Conservation (phyloP, 2,888 invertebrate genomes). For the Lasius fuliginosus region DNA sequence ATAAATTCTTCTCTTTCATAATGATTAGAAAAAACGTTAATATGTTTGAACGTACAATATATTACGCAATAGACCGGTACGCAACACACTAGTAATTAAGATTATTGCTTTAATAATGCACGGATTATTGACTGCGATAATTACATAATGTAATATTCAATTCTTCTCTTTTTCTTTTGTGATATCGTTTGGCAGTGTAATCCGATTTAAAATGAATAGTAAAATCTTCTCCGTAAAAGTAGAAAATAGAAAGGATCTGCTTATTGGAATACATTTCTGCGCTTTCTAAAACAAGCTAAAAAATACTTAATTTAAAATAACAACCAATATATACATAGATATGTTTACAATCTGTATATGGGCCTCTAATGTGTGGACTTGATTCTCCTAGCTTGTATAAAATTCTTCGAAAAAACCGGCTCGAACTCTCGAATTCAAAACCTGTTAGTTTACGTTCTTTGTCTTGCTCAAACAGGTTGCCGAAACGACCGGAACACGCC, state of each 20-base stretch:
- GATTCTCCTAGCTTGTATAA: not conserved
- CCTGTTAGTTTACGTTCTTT: conserved; percentile 45
- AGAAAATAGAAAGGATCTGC: not conserved
- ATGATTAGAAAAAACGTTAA: conserved; percentile 13
- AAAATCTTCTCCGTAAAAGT: not conserved
- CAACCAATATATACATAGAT: not conserved
- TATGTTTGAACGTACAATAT: not conserved
- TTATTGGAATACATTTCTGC: not conserved
- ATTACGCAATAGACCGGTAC: conserved; percentile 1
- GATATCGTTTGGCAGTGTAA: not conserved
- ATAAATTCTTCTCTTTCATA: conserved; percentile 5
- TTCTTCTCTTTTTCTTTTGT: not conserved
- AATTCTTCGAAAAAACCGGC: conserved; percentile 27
- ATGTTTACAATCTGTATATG: not conserved
- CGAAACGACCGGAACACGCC: conserved; percentile 20
- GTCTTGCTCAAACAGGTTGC: conserved; percentile 38
- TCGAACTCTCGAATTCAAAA: conserved; percentile 26
- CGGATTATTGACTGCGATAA: not conserved
- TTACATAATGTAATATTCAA: not conserved
- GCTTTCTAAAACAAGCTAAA: not conserved
- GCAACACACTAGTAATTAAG: not conserved
- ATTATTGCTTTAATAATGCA: conserved; percentile 25
- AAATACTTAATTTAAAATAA: not conserved
- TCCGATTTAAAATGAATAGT: not conserved
- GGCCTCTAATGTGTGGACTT: not conserved